Percentiles rank a stretch among this genome's conserved stretches.
phyloP scores from a whole-genome alignment of 2,797 vertebrate genomes.

The Neosilurus hyrtlii region DNA sequence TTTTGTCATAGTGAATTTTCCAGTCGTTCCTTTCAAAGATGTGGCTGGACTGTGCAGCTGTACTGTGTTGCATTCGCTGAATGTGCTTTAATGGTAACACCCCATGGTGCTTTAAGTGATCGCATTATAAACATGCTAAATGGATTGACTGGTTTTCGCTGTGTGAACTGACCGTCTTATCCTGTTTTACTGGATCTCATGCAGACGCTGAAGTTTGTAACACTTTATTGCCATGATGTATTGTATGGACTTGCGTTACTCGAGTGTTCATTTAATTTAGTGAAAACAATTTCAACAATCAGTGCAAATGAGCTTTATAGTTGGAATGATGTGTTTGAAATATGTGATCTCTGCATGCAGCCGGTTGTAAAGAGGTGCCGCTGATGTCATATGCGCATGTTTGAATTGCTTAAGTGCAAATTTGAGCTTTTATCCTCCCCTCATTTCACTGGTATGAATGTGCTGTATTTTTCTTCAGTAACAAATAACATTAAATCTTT shows the following conservation, averaged over 20 bases:
- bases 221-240: slow-evolving; percentile 42
- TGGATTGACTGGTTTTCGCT: slow-evolving; percentile 26
- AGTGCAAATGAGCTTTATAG: slow-evolving; percentile 33
- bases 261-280: slow-evolving; percentile 32
- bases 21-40: slow-evolving; percentile 18
- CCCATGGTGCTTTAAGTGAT: slow-evolving; percentile 46
- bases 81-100: slow-evolving; percentile 48
- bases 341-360: slow-evolving; percentile 48
- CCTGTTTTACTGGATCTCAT: slow-evolving; percentile 34
- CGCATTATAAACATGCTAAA: slow-evolving; percentile 26
- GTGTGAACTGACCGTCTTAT: slow-evolving; percentile 32
- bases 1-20: slow-evolving; percentile 30
- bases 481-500: slow-evolving; percentile 48
- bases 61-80: slow-evolving; percentile 44
- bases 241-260: slow-evolving; percentile 32
- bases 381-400: slow-evolving; percentile 37
- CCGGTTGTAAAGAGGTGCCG: slow-evolving; percentile 39
- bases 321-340: slow-evolving; percentile 36
- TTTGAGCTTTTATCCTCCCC: slow-evolving; percentile 13
- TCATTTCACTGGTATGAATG: slow-evolving; percentile 37
- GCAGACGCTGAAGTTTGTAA: slow-evolving; percentile 37
- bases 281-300: slow-evolving; percentile 9
- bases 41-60: slow-evolving; percentile 34
- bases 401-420: slow-evolving; percentile 31
- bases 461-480: slow-evolving; percentile 48